Percentiles rank a stretch among this genome's conserved stretches.
phyloP scores from a whole-genome alignment of 2,113 vertebrate genomes.

The Phaethon lepturus region DNA sequence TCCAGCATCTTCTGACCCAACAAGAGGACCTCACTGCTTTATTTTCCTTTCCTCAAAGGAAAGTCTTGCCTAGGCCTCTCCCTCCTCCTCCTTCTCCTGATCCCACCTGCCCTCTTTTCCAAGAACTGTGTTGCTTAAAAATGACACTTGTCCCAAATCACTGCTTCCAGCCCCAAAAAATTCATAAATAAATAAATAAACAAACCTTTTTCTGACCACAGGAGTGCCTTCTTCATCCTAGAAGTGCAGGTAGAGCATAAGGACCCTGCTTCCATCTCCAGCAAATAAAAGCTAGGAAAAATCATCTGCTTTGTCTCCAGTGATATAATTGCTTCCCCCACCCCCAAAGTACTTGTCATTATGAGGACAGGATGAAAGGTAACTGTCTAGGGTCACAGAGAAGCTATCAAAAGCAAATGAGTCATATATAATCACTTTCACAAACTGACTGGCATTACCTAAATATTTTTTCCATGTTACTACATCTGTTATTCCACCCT shows the following conservation, averaged over 20 bases:
- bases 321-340: not conserved
- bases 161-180: not conserved
- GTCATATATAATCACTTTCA: not conserved
- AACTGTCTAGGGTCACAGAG: not conserved
- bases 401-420: not conserved
- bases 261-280: not conserved
- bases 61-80: not conserved
- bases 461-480: not conserved
- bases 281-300: not conserved
- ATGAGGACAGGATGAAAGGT: not conserved
- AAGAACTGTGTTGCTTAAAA: not conserved
- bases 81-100: not conserved
- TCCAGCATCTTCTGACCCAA: not conserved
- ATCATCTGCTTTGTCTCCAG: not conserved
- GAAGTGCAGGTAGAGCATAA: not conserved
- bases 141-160: not conserved
- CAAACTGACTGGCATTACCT: not conserved
- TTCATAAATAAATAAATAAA: not conserved
- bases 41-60: not conserved
- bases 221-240: not conserved
- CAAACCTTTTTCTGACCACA: not conserved
- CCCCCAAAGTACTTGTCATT: not conserved
- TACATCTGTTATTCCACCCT: not conserved
- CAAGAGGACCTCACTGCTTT: accelerated
- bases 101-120: not conserved